Conservation (phyloP, 2,888 invertebrate species). For the Colostygia pectinataria region DNA sequence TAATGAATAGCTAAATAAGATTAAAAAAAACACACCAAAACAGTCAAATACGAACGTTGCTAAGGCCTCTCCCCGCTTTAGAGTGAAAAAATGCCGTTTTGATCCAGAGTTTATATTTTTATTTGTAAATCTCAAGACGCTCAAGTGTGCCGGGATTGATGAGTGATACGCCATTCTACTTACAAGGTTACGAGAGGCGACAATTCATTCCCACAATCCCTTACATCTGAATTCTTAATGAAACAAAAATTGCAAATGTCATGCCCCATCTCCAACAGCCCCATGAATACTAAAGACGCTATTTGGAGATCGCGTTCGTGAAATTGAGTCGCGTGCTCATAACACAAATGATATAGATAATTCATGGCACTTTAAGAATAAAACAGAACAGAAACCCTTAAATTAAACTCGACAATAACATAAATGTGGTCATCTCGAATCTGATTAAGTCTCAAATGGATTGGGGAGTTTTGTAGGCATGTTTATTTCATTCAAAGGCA, state of each 20-base stretch:
- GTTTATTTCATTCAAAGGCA: not conserved
- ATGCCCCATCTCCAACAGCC: constrained; percentile 67
- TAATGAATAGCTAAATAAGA: no score
- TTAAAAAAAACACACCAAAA: no score
- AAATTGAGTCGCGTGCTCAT: constrained; percentile 68
- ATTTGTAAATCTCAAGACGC: constrained; percentile 18
- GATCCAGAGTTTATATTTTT: no score
- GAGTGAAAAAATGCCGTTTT: no score
- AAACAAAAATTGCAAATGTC: constrained; percentile 81
- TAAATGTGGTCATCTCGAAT: constrained; percentile 44
- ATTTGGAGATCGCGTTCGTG: constrained; percentile 70
- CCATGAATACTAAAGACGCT: constrained; percentile 81
- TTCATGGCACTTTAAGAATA: constrained; percentile 55
- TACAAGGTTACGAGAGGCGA: constrained; percentile 36
- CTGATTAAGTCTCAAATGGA: not conserved
- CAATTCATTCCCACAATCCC: constrained; percentile 72
- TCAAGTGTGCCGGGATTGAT: constrained; percentile 22
- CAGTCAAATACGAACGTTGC: no score
- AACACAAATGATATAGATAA: constrained; percentile 69
- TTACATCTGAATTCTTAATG: constrained; percentile 79
- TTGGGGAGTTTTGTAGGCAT: not conserved
- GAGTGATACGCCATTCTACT: constrained; percentile 20
- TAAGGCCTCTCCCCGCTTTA: no score
- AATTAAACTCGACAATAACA: constrained; percentile 13
- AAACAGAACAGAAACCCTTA: constrained; percentile 12